Evolutionary conservation across 2,797 vertebrate species (phyloP).

Genomic region (Gallinago solitaria): DNA sequence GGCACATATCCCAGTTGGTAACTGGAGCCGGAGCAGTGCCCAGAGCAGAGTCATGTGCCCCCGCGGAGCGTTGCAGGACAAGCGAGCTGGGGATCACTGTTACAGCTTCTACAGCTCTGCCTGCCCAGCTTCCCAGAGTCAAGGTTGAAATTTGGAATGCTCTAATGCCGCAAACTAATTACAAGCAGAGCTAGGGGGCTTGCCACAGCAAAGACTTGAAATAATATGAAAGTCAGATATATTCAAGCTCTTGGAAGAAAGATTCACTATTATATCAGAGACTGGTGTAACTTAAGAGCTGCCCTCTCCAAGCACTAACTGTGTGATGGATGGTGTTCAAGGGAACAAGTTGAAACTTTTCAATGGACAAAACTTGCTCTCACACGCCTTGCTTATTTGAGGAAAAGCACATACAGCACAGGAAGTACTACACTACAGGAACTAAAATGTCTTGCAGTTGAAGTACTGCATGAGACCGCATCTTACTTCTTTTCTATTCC

Average conservation of each 20-base stretch:
- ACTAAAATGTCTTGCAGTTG: not conserved
- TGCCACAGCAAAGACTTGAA: not conserved
- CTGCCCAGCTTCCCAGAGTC: not conserved
- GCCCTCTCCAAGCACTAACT: not conserved
- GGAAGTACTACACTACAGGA: not conserved
- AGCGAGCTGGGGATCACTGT: not conserved
- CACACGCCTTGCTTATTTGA: not conserved
- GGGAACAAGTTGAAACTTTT: not conserved
- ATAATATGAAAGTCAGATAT: not conserved
- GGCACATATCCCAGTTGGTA: not conserved
- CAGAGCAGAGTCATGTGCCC: not conserved
- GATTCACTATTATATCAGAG: not conserved
- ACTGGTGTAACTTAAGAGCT: not conserved
- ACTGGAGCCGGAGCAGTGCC: not conserved
- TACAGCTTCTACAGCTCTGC: not conserved
- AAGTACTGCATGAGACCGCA: not conserved
- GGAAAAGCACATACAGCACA: not conserved
- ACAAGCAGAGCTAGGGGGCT: not conserved
- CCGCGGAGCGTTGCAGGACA: rapidly evolving
- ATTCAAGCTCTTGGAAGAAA: not conserved
- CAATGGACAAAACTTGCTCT: not conserved
- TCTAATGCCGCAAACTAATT: not conserved
- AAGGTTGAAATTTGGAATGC: not conserved
- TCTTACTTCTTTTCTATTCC: not conserved
- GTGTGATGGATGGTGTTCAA: not conserved